Conservation (phyloP, 2,888 invertebrate species). For the Noctua janthe region DNA sequence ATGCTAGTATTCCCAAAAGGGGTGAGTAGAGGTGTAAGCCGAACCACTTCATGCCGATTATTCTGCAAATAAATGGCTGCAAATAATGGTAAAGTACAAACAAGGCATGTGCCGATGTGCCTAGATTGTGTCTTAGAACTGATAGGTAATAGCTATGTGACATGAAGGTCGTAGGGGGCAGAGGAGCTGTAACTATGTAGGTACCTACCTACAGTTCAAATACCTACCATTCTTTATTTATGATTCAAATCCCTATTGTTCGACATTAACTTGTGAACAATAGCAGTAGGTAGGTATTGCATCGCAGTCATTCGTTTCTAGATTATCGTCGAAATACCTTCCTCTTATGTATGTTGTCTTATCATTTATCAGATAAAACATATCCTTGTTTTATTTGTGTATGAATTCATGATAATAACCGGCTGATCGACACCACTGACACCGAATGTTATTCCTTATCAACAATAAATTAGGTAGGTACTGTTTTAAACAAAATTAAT, state of each 20-base stretch:
- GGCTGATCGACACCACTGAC: conserved; percentile 9
- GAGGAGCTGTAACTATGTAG: neutral
- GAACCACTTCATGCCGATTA: neutral
- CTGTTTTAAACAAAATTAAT: conserved; percentile 20
- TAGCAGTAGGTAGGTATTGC: neutral
- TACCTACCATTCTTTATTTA: neutral
- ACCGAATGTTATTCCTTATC: conserved; percentile 4
- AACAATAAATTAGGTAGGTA: neutral
- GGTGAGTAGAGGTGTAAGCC: neutral
- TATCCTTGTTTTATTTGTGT: conserved; percentile 17
- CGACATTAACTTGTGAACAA: conserved; percentile 18
- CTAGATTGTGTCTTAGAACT: neutral
- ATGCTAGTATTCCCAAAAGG: neutral
- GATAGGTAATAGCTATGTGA: neutral
- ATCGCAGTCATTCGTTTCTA: conserved; percentile 23
- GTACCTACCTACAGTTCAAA: neutral
- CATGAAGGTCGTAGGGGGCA: neutral
- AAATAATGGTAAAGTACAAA: neutral
- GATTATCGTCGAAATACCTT: conserved; percentile 3
- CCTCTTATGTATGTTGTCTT: neutral
- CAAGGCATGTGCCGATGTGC: neutral
- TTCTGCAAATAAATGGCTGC: neutral
- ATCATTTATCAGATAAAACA: conserved; percentile 20
- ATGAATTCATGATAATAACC: conserved; percentile 1
- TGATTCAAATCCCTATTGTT: conserved; percentile 20